Conservation (phyloP, 2,113 vertebrate genomes). For the Calyptommatus sinebrachiatus region DNA sequence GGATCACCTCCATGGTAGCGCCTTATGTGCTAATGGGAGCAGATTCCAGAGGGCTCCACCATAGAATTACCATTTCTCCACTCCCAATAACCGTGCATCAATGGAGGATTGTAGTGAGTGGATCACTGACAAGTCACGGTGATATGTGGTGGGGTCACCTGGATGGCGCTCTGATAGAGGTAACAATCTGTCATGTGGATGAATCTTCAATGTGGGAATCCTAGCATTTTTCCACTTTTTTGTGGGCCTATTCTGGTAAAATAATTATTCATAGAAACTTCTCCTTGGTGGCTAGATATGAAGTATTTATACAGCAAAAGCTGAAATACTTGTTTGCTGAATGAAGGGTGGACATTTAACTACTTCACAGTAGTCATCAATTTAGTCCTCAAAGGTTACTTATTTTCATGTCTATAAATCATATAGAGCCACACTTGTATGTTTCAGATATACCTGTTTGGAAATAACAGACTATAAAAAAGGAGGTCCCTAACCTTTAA, state of each 20-base stretch:
- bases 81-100: too few species aligned
- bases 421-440: slow-evolving; percentile 58
- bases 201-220: too few species aligned
- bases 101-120: too few species aligned
- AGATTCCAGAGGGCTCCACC: too few species aligned
- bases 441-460: slow-evolving; percentile 61
- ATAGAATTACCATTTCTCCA: too few species aligned
- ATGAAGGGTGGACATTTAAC: slow-evolving; percentile 67
- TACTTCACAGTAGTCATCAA: slow-evolving; percentile 60
- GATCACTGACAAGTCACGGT: too few species aligned
- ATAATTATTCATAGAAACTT: slow-evolving; percentile 9
- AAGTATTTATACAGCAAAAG: slow-evolving; percentile 71
- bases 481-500: slow-evolving; percentile 62
- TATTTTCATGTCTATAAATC: slow-evolving; percentile 66
- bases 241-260: slow-evolving; percentile 34
- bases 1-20: too few species aligned
- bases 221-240: not conserved
- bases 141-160: too few species aligned
- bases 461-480: slow-evolving; percentile 36
- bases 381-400: slow-evolving; percentile 67
- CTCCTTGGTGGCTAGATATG: slow-evolving; percentile 57
- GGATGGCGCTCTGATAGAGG: too few species aligned
- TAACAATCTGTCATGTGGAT: too few species aligned
- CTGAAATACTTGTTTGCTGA: slow-evolving; percentile 69
- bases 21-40: too few species aligned